A percentile compares a stretch with the other conserved stretches of the same genome.
phyloP scores from a whole-genome alignment of 2,797 vertebrate genomes.

The Rhinatrema bivittatum region DNA sequence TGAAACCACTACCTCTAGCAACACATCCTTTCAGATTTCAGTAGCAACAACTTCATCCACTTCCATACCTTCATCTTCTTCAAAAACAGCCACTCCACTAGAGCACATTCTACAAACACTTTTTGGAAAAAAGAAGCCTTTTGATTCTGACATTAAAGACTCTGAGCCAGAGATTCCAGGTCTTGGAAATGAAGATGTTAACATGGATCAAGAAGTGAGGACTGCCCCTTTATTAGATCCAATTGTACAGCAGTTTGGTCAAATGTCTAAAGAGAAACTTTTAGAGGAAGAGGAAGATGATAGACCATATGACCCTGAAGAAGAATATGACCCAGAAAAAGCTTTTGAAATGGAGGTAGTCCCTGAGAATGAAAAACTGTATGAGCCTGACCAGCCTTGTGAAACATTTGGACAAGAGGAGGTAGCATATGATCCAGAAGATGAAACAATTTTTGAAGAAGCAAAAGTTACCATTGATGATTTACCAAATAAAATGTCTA shows the following conservation, averaged over 20 bases:
- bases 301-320: slow-evolving; percentile 89
- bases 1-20: slow-evolving; percentile 6
- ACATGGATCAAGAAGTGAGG: slow-evolving; percentile 29
- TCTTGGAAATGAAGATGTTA: slow-evolving; percentile 33
- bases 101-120: slow-evolving; percentile 84
- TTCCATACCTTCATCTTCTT: background rate
- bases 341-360: slow-evolving; percentile 41
- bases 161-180: background rate
- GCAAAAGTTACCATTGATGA: slow-evolving; percentile 72
- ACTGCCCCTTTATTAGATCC: slow-evolving; percentile 71
- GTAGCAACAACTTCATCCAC: slow-evolving; percentile 16
- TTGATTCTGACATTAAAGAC: slow-evolving; percentile 54
- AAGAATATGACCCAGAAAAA: slow-evolving; percentile 79
- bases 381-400: slow-evolving; percentile 23
- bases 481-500: slow-evolving; percentile 53
- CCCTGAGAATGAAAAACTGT: slow-evolving; percentile 31
- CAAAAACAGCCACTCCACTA: slow-evolving; percentile 62
- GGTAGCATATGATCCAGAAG: slow-evolving; percentile 91
- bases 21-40: slow-evolving; percentile 25
- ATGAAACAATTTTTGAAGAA: slow-evolving; percentile 87
- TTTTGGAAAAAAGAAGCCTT: slow-evolving; percentile 68
- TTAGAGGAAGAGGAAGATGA: slow-evolving; percentile 77
- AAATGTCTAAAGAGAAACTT: slow-evolving; percentile 70
- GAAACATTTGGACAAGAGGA: slow-evolving; percentile 58
- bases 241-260: slow-evolving; percentile 86